These are phyloP conservation scores for Microctonus aethiopoides DNA, from an alignment of 2,888 invertebrate genomes.

Conservation along the genomic window DNA sequence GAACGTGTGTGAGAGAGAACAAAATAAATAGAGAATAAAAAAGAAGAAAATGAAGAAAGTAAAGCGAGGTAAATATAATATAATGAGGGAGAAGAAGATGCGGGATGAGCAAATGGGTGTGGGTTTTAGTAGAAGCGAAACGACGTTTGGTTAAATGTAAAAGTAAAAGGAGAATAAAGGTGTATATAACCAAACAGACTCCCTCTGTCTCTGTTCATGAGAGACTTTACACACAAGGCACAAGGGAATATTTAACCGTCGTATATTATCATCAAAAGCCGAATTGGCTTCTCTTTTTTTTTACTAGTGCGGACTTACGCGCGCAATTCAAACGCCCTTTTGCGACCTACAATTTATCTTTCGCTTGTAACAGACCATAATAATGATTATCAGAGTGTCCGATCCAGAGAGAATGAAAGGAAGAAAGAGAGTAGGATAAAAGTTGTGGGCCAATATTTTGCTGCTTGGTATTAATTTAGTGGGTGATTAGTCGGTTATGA, in stretches of 20 bases:
- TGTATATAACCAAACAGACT: background rate
- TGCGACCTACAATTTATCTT: background rate
- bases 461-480: constrained; percentile 9
- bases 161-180: constrained; percentile 18
- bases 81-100: constrained; percentile 34
- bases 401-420: too few relatives aligned
- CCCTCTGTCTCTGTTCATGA: too few relatives aligned
- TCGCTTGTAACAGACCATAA: constrained; percentile 11
- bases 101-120: constrained; percentile 26
- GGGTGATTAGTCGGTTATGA: constrained; percentile 2
- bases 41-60: constrained; percentile 18
- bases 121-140: constrained; percentile 19
- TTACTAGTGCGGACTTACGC: constrained; percentile 19
- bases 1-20: background rate
- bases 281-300: constrained; percentile 40
- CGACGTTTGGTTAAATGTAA: constrained; percentile 15
- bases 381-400: constrained; percentile 14
- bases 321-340: constrained; percentile 15
- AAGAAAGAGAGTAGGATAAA: too few relatives aligned
- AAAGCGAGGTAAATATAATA: constrained; percentile 21
- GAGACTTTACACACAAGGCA: background rate
- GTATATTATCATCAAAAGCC: constrained; percentile 48
- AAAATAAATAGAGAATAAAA: constrained; percentile 6
- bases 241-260: constrained; percentile 44
- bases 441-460: too few relatives aligned